Percentiles rank a stretch among this genome's conserved stretches.
These are phyloP conservation scores for Mallateleia sp. DNA, from an alignment of 2,888 invertebrate genomes.

Conservation along the genomic window DNA sequence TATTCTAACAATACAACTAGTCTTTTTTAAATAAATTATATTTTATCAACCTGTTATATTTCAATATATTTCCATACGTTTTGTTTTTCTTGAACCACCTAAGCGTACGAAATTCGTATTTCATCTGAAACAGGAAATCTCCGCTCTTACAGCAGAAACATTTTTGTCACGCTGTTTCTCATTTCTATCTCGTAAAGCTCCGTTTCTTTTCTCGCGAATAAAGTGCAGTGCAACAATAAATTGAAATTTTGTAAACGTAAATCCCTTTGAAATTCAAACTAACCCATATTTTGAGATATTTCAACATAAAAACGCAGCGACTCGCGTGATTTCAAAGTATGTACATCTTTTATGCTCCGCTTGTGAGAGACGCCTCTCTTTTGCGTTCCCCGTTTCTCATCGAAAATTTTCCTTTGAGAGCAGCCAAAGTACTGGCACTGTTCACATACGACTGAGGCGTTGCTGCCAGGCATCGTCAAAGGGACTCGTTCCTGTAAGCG, in stretches of 20 bases:
- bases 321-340: conserved; percentile 53
- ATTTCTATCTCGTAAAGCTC: conserved; percentile 18
- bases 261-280: conserved; percentile 43
- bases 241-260: conserved; percentile 23
- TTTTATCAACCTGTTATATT: no score
- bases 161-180: background rate
- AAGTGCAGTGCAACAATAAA: conserved; percentile 36
- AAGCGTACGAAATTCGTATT: no score
- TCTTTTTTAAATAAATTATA: no score
- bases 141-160: no score
- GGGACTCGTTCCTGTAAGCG: conserved; percentile 64
- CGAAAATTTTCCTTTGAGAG: no score
- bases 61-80: no score
- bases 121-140: no score
- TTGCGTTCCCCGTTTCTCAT: no score
- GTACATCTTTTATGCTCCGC: conserved; percentile 64
- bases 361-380: no score
- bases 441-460: conserved; percentile 70
- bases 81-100: no score
- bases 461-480: conserved; percentile 61
- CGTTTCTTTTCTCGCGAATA: background rate
- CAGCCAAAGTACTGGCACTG: no score
- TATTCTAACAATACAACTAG: no score
- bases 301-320: conserved; percentile 45
- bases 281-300: conserved; percentile 47